Conservation (phyloP, 2,888 invertebrate species). For the Morpho achilles region DNA sequence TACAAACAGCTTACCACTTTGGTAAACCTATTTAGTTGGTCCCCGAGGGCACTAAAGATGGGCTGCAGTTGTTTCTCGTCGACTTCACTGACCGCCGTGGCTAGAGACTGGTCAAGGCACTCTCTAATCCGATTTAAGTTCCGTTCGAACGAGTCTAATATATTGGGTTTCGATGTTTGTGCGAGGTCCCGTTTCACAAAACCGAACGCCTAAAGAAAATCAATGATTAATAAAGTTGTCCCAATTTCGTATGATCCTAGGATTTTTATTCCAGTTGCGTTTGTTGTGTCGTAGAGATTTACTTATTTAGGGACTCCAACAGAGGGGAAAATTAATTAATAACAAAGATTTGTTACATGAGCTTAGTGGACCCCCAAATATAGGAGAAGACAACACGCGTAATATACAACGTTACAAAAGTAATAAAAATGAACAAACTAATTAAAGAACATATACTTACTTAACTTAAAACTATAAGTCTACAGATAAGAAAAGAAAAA, state of each 20-base stretch:
- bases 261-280: neutral
- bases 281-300: neutral
- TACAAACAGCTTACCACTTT: constrained; percentile 45
- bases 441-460: no score
- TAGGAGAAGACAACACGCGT: no score
- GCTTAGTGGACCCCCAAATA: no score
- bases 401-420: no score
- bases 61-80: constrained; percentile 58
- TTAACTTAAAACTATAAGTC: no score
- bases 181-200: constrained; percentile 41
- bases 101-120: constrained; percentile 55
- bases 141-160: constrained; percentile 43
- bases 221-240: neutral
- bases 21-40: constrained; percentile 53
- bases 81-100: constrained; percentile 46
- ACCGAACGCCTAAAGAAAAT: constrained; percentile 36
- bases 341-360: no score
- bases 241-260: no score
- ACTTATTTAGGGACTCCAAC: no score
- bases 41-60: constrained; percentile 49
- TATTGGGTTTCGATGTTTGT: constrained; percentile 29
- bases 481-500: no score
- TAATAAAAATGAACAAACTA: no score
- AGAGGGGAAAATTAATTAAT: no score
- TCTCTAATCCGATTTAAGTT: constrained; percentile 51